Base-by-base conservation (phyloP, 2,888 invertebrate species). In the Melieria omissa region DNA sequence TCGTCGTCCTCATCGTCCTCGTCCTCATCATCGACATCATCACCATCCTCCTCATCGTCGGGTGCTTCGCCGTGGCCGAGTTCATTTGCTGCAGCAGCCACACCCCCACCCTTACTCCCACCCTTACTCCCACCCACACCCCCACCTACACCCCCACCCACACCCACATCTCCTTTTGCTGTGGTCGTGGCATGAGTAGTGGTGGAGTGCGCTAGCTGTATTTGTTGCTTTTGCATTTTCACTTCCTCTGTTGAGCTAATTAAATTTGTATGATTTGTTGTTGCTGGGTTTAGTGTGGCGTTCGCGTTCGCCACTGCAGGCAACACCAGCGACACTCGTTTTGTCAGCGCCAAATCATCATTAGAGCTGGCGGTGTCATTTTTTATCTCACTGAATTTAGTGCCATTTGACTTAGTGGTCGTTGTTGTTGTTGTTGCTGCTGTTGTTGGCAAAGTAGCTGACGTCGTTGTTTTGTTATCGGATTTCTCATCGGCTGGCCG, bases 1-100 rank as follows among this genome's bases (percentile, higher is more conserved):
- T 80, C 78, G 0, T 81, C 79, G 0, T 77, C 78, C 0, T 77
- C 76, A 0, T 74, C 73, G 41, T 74, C 72, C 0, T 74, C 76
- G 0, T 73, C 76, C 4, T 76, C 76, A 10, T 74, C 77, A 29
- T 74, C 74, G 1, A 70, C 76, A 47, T 75, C 74, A 42, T 75
- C 75, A 46, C 73, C 76, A 44, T 75, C 75, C 29, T 75, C 75
- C 46, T 75, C 76, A 65, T 77, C 76, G 45, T 75, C 77, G 45
- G 75, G 71, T 1, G 68, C 75, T 1, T 76, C 74, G 0, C 75
- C 75, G 5, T 67, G 6, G 55, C 60, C 71, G 6, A n/a, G 58
- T 49, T 67, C 65, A 67, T 67, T 44, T 10, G 49, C 58, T 10
- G 42, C 49, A 67, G 63, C 62, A 66, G 29, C 29, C 29, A 29